Evolutionary conservation across 2,797 vertebrate genomes (phyloP).

Genomic region (Tangara arthus): DNA sequence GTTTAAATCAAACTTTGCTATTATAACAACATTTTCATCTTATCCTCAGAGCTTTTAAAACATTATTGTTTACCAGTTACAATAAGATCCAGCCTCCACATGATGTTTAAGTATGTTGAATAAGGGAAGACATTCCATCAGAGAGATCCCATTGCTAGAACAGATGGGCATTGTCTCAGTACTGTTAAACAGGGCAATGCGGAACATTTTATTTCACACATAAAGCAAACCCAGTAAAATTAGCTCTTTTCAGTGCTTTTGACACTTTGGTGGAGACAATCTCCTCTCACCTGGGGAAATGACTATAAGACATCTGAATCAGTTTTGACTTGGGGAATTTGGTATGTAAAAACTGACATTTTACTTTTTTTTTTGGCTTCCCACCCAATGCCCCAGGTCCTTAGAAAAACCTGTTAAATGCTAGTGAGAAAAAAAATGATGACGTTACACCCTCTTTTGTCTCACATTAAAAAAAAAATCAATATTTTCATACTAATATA

Average conservation of each 20-base stretch:
- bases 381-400: conserved; percentile 6
- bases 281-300: conserved; percentile 9
- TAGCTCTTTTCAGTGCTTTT: conserved; percentile 20
- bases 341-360: conserved; percentile 66
- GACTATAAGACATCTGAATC: conserved; percentile 36
- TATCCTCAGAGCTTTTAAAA: conserved; percentile 21
- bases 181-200: neutral
- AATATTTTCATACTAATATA: neutral
- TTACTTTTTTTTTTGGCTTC: conserved; percentile 3
- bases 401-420: conserved; percentile 26
- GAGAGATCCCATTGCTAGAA: conserved; percentile 28
- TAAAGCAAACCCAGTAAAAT: neutral
- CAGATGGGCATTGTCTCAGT: conserved; percentile 57
- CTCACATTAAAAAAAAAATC: neutral
- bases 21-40: conserved; percentile 1
- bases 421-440: neutral
- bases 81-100: neutral
- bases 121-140: neutral
- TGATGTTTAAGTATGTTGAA: conserved; percentile 13
- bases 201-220: conserved; percentile 12
- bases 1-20: conserved; percentile 2
- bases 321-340: conserved; percentile 52
- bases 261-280: conserved; percentile 31
- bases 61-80: neutral
- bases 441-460: neutral